Percentiles rank a stretch among this genome's conserved stretches.
These are phyloP conservation scores for Melipona beecheii DNA, from an alignment of 2,888 invertebrate genomes.

Conservation along the genomic window DNA sequence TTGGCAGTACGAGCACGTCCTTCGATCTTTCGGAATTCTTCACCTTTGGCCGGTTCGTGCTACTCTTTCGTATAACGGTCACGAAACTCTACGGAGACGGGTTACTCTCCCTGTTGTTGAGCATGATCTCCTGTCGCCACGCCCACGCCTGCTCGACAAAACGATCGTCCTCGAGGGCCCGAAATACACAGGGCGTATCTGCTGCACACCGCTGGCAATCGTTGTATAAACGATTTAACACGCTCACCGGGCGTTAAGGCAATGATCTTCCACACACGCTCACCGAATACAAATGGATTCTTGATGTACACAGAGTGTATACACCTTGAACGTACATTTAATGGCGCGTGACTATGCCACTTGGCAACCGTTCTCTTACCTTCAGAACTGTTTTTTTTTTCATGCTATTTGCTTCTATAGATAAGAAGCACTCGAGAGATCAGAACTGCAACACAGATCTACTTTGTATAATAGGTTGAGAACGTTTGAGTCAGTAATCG, in stretches of 20 bases:
- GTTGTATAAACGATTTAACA: conserved; percentile 19
- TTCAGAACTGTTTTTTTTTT: neutral
- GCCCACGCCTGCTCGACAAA: conserved; percentile 4
- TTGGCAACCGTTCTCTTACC: conserved; percentile 3
- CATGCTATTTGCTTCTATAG: conserved; percentile 2
- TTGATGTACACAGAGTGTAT: conserved; percentile 4
- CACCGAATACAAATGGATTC: conserved; percentile 30
- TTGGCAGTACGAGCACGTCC: conserved; percentile 65
- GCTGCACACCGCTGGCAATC: conserved; percentile 27
- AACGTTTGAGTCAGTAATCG: neutral
- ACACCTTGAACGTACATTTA: conserved; percentile 34
- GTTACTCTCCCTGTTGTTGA: neutral
- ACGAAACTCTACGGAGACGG: conserved; percentile 23
- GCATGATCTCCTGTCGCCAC: conserved; percentile 6
- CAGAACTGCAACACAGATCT: neutral
- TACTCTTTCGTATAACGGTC: conserved; percentile 42
- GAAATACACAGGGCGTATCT: conserved; percentile 29
- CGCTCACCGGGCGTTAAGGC: conserved; percentile 29
- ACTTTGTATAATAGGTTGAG: no score
- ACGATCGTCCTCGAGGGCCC: conserved; percentile 26
- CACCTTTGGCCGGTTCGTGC: conserved; percentile 57
- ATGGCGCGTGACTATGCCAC: conserved; percentile 31
- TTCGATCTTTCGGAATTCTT: conserved; percentile 63
- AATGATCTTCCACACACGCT: conserved; percentile 44
- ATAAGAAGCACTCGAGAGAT: conserved; percentile 17